These are phyloP conservation scores for Pentamera pediparva DNA, from an alignment of 53 echinoderm and acorn worm species.

Conservation along the genomic window DNA sequence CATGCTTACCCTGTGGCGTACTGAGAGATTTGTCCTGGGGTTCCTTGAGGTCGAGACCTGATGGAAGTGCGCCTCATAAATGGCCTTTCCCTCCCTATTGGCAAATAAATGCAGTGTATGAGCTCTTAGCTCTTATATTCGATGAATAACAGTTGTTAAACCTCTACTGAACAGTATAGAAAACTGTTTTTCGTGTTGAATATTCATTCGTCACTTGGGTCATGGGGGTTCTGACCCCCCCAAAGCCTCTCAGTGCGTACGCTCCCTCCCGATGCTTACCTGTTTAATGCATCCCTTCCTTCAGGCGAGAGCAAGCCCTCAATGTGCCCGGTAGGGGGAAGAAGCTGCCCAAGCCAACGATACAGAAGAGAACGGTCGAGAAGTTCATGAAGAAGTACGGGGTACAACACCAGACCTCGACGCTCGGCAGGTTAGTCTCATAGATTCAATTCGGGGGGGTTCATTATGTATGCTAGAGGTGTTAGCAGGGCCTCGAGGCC, in stretches of 20 bases:
- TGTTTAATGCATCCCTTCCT: background rate
- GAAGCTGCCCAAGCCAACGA: conserved; percentile 67
- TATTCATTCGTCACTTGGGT: too few species aligned
- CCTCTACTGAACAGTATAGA: too few species aligned
- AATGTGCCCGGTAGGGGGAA: conserved; percentile 52
- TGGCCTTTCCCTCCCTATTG: too few species aligned
- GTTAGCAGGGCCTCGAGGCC: background rate
- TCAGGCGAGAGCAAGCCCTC: conserved; percentile 23
- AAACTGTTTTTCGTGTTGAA: too few species aligned
- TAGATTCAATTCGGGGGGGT: background rate
- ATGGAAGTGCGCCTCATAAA: too few species aligned
- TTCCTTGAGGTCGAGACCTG: too few species aligned
- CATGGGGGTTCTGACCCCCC: too few species aligned
- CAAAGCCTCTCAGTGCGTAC: background rate
- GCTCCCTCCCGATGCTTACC: background rate
- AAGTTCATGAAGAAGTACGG: conserved; percentile 85
- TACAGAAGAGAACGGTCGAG: conserved; percentile 82
- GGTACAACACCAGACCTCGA: conserved; percentile 58
- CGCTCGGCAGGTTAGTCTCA: conserved; percentile 60
- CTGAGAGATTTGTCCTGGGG: too few species aligned
- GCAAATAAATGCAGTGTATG: too few species aligned
- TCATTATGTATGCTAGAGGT: background rate
- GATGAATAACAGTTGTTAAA: too few species aligned
- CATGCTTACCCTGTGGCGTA: too few species aligned
- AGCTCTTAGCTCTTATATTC: too few species aligned